These are phyloP conservation scores for Diarsia brunnea DNA, from an alignment of 2,888 invertebrate genomes.

Conservation along the genomic window DNA sequence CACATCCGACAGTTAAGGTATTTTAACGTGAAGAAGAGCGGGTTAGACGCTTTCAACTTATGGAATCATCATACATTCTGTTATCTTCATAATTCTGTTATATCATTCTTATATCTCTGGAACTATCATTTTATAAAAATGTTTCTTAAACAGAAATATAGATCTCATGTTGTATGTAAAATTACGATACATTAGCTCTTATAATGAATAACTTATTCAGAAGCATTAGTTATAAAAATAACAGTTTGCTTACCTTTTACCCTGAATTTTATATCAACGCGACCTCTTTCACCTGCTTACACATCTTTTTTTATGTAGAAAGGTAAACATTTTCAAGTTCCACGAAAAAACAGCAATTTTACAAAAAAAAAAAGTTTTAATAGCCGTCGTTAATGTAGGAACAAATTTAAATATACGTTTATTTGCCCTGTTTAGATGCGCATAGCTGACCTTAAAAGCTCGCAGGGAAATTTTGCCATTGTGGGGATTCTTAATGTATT, in stretches of 20 bases:
- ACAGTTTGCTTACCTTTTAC: background rate
- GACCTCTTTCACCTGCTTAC: slow-evolving; percentile 10
- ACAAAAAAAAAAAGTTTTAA: slow-evolving; percentile 62
- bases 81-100: too few species aligned
- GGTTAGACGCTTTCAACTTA: background rate
- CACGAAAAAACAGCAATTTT: slow-evolving; percentile 45
- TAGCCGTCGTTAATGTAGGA: slow-evolving; percentile 50
- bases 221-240: background rate
- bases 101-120: background rate
- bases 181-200: background rate
- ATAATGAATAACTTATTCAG: background rate
- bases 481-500: slow-evolving; percentile 59
- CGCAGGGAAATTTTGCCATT: slow-evolving; percentile 49
- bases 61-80: background rate
- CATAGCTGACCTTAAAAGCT: slow-evolving; percentile 59
- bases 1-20: background rate
- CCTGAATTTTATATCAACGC: slow-evolving; percentile 26
- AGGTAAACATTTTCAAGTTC: slow-evolving; percentile 42
- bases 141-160: too few species aligned
- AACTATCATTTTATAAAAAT: background rate
- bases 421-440: slow-evolving; percentile 58
- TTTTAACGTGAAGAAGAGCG: background rate
- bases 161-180: too few species aligned
- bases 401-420: slow-evolving; percentile 62
- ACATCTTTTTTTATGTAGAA: slow-evolving; percentile 32